phyloP scores from a whole-genome alignment of 2,113 vertebrate species.

The Lepidiolamprologus cunningtoni region DNA sequence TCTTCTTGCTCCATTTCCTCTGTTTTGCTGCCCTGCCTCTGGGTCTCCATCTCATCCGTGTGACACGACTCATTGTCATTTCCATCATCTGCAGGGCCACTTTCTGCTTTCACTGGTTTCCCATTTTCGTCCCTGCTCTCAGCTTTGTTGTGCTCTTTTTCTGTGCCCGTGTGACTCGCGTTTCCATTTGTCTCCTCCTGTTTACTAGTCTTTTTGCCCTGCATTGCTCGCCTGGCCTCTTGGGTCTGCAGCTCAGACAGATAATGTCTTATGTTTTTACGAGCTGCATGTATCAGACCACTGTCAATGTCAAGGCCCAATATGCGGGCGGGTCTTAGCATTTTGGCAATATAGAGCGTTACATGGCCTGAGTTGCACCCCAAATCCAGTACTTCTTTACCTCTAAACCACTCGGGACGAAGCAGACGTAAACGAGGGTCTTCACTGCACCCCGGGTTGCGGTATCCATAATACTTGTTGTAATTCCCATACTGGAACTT shows the following conservation, averaged over 20 bases:
- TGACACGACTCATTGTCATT: conserved; percentile 18
- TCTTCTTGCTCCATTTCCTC: conserved; percentile 17
- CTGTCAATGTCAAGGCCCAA: conserved; percentile 86
- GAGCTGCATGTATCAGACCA: conserved; percentile 76
- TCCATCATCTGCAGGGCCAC: conserved; percentile 43
- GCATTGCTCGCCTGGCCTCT: conserved; percentile 46
- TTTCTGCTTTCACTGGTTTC: conserved; percentile 4
- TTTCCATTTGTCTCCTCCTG: conserved; percentile 12
- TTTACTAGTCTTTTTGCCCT: conserved; percentile 9
- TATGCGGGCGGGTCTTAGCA: conserved; percentile 75
- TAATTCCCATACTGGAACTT: conserved; percentile 92
- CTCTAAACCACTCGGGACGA: conserved; percentile 82
- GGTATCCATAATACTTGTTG: conserved; percentile 89
- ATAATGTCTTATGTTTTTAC: conserved; percentile 89
- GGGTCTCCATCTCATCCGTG: conserved; percentile 7
- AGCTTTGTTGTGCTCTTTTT: conserved; percentile 4
- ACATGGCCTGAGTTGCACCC: conserved; percentile 90
- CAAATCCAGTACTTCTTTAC: conserved; percentile 82
- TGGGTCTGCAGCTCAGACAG: conserved; percentile 76
- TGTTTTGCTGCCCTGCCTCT: neutral
- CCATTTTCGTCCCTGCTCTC: conserved; percentile 24
- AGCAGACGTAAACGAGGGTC: conserved; percentile 76
- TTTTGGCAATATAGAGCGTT: conserved; percentile 83
- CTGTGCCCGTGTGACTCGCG: neutral
- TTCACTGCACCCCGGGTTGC: conserved; percentile 80